These are phyloP conservation scores for Agonopterix heracliana DNA, from an alignment of 2,888 invertebrate genomes.

Conservation along the genomic window DNA sequence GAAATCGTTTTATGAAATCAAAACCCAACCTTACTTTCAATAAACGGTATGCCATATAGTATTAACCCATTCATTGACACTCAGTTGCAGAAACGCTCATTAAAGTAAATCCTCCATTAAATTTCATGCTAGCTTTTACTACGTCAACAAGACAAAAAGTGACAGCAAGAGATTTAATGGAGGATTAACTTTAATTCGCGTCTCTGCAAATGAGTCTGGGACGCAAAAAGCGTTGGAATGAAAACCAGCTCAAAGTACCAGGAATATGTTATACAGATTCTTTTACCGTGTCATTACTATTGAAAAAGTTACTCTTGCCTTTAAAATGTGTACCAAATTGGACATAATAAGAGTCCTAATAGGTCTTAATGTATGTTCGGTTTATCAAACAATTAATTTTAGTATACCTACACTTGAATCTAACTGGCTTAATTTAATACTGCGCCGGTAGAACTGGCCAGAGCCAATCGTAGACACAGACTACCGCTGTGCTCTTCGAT, in stretches of 20 bases:
- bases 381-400: no score
- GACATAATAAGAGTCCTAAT: background rate
- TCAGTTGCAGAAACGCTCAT: no score
- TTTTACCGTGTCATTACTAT: background rate
- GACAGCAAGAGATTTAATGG: no score
- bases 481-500: slow-evolving; percentile 21
- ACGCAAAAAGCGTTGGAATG: background rate
- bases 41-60: background rate
- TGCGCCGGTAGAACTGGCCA: background rate
- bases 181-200: no score
- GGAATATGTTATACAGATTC: background rate
- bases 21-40: background rate
- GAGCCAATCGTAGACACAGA: slow-evolving; percentile 1
- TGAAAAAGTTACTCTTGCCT: background rate
- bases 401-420: no score
- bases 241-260: background rate
- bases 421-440: no score
- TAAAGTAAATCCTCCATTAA: no score
- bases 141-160: no score
- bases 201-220: no score
- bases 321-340: no score
- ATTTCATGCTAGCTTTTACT: no score
- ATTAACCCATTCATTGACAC: no score
- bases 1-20: background rate
- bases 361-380: background rate